phyloP scores from a whole-genome alignment of 2,888 invertebrate genomes.

The Lasius platythorax region DNA sequence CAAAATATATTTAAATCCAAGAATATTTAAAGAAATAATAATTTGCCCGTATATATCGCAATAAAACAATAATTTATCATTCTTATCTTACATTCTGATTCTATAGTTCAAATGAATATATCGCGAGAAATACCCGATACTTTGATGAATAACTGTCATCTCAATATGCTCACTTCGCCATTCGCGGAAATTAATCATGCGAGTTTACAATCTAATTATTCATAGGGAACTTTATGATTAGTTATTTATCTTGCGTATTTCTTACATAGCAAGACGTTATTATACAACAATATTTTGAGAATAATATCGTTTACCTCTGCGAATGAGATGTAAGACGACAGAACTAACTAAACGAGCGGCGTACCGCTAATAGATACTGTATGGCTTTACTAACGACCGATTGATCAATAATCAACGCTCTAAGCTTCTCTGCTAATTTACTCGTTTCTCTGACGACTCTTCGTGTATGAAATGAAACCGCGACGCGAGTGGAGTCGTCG shows the following conservation, averaged over 20 bases:
- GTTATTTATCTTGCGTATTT: background rate
- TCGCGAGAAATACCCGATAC: too few species aligned
- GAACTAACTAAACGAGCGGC: background rate
- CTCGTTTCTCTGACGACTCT: background rate
- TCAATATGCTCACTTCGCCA: too few species aligned
- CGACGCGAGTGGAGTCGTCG: background rate
- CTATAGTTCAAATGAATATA: too few species aligned
- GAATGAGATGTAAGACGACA: background rate
- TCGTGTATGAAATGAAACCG: background rate
- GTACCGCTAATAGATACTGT: conserved; percentile 6
- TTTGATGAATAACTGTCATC: too few species aligned
- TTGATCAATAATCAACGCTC: conserved; percentile 20
- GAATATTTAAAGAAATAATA: too few species aligned
- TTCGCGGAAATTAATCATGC: too few species aligned
- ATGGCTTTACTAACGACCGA: conserved; percentile 7
- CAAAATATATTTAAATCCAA: too few species aligned
- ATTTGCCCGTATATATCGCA: too few species aligned
- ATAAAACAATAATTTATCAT: too few species aligned
- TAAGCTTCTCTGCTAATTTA: background rate
- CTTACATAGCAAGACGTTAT: background rate
- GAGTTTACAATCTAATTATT: too few species aligned
- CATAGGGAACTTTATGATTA: too few species aligned
- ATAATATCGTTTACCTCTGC: background rate
- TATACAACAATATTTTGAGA: background rate
- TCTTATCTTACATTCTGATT: too few species aligned